These are phyloP conservation scores for Lasioglossum villosulum DNA, from an alignment of 2,888 invertebrate species.

Conservation along the genomic window DNA sequence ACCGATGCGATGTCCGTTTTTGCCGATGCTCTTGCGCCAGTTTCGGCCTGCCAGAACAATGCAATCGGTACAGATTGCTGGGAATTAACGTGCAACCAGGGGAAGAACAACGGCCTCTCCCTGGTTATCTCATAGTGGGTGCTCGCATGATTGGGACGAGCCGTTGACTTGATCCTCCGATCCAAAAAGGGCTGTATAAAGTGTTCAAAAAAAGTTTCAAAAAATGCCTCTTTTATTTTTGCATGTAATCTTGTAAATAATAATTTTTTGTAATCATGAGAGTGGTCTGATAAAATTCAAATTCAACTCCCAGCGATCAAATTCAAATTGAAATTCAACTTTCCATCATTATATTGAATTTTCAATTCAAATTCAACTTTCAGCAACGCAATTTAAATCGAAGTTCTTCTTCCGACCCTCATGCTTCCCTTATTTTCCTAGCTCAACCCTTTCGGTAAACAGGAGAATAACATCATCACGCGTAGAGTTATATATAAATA, in stretches of 20 bases:
- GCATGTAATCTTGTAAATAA: no score
- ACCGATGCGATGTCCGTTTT: constrained; percentile 5
- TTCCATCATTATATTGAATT: no score
- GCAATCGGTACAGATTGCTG: not conserved
- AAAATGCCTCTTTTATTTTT: no score
- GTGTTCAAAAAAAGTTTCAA: no score
- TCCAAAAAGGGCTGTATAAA: not conserved
- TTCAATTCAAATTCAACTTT: no score
- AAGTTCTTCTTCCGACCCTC: not conserved
- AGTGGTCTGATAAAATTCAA: no score
- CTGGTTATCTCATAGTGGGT: not conserved
- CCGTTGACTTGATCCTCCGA: not conserved
- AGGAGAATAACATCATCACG: not conserved
- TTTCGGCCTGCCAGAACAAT: not conserved
- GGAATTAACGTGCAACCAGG: not conserved
- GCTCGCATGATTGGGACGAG: not conserved
- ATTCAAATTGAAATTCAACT: no score
- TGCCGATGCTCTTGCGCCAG: constrained; percentile 5
- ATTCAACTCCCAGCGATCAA: no score
- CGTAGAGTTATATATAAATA: not conserved
- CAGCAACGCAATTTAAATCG: no score
- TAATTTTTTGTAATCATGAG: no score
- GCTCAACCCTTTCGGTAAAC: not conserved
- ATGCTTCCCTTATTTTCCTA: not conserved
- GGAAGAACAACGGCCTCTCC: not conserved